A percentile compares a stretch with the other conserved stretches of the same genome.
Evolutionary conservation across 2,113 vertebrate species (phyloP).

Genomic region (Cryptoleucopteryx plumbea): DNA sequence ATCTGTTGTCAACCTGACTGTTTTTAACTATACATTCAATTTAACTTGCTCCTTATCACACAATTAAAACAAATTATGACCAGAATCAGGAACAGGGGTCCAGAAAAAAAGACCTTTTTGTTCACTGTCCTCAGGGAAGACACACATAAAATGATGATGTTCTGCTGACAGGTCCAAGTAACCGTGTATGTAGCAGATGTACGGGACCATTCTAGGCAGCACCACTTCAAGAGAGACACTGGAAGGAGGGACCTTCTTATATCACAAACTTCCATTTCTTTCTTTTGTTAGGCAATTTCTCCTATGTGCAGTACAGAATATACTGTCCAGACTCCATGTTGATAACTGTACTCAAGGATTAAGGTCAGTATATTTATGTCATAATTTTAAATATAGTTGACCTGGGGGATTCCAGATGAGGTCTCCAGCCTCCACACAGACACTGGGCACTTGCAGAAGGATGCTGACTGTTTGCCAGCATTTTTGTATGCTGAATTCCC

Average conservation of each 20-base stretch:
- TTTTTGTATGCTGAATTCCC: background rate
- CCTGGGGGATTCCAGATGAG: background rate
- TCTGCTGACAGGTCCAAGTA: background rate
- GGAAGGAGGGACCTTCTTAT: background rate
- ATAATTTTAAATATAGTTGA: background rate
- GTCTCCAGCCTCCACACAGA: background rate
- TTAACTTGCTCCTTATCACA: background rate
- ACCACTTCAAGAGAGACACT: background rate
- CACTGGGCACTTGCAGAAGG: background rate
- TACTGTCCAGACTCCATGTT: background rate
- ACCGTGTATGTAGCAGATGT: background rate
- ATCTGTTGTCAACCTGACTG: background rate
- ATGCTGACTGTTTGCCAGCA: background rate
- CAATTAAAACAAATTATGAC: background rate
- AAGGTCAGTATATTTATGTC: background rate
- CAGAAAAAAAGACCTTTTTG: background rate
- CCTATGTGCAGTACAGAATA: background rate
- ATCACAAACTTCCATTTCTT: background rate
- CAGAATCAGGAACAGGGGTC: background rate
- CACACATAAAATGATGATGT: background rate
- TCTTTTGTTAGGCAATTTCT: background rate
- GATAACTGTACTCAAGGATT: background rate
- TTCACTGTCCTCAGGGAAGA: background rate
- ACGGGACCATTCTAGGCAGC: background rate
- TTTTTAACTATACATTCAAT: background rate